phyloP scores from a whole-genome alignment of 2,113 vertebrate genomes.

The Calcarius ornatus region DNA sequence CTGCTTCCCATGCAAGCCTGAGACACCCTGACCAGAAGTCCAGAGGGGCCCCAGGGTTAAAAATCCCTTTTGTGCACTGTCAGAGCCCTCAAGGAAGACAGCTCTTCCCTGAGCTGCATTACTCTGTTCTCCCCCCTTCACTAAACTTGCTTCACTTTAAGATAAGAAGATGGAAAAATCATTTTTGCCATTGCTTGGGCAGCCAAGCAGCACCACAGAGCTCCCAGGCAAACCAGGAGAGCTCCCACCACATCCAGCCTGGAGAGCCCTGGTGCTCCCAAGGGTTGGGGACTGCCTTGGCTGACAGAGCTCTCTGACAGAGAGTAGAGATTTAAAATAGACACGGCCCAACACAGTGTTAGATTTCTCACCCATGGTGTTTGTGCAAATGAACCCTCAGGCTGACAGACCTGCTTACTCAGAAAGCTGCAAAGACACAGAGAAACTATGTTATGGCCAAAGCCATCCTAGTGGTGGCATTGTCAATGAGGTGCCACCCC shows the following conservation, averaged over 20 bases:
- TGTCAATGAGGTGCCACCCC: not conserved
- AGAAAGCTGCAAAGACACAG: not conserved
- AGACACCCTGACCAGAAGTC: not conserved
- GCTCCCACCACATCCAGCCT: not conserved
- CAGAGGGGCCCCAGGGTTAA: not conserved
- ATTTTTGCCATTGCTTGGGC: not conserved
- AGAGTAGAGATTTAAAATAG: not conserved
- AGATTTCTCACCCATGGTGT: not conserved
- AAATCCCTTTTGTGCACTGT: rapidly evolving
- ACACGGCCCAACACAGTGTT: rapidly evolving
- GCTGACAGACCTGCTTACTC: not conserved
- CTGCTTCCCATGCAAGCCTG: not conserved
- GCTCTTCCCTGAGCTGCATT: not conserved
- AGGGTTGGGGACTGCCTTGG: not conserved
- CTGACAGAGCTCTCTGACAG: not conserved
- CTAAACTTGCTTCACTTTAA: not conserved
- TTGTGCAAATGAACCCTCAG: not conserved
- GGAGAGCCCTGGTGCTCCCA: not conserved
- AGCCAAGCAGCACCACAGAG: not conserved
- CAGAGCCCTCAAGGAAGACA: not conserved
- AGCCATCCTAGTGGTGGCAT: not conserved
- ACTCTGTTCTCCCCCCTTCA: not conserved
- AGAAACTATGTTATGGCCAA: not conserved
- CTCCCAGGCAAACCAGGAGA: not conserved
- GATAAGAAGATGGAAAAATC: not conserved